Base-by-base conservation (phyloP, 2,797 vertebrate species). In the Enteromius thamalakanensis region DNA sequence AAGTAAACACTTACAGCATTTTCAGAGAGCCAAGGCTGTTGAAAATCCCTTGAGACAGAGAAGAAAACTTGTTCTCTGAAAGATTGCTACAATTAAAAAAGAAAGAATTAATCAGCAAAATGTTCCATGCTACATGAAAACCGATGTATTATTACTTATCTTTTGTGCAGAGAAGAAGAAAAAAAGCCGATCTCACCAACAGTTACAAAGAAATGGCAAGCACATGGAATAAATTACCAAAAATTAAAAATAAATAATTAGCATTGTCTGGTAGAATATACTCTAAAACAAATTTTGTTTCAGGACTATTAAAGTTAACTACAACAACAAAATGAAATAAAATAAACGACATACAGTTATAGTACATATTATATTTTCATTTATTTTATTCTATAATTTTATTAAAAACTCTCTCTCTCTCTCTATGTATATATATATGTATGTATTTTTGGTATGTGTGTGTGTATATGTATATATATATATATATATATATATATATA, bases 41-140 rank as follows among this genome's bases (percentile, higher is more conserved):
- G 87, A 99, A 99, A 0, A 96, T 98, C 87, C 96, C 97, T 91
- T 95, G 96, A 65, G 97, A 90, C 90, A 99, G 87, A 0, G 98
- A 97, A 29, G 97, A 97, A 94, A 99, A 99, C 80, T 96, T 91
- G 92, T 99, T 99, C 84, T 97, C 98, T 67, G 98, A 97, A 91
- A 99, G 96, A 87, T 98, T 99, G 84, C 98, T 99, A 91, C 74
- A 90, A 86, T 37, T 65, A 37, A 77, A 82, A 29, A 29, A 29
- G 3, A 14, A 58, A 69, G 32, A 9, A 19, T 32, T n/a, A 71
- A 62, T 45, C 0, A n/a, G 29, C 1, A 29, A 62, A 64, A 78
- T 29, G 4, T 45, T 29, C 3, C 10, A 58, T 45, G 26, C 19
- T 15, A 47, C 45, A 55, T 19, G 0, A 5, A 45, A 58, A 65